Conservation (phyloP, 2,888 invertebrate species). For the Acleris holmiana region DNA sequence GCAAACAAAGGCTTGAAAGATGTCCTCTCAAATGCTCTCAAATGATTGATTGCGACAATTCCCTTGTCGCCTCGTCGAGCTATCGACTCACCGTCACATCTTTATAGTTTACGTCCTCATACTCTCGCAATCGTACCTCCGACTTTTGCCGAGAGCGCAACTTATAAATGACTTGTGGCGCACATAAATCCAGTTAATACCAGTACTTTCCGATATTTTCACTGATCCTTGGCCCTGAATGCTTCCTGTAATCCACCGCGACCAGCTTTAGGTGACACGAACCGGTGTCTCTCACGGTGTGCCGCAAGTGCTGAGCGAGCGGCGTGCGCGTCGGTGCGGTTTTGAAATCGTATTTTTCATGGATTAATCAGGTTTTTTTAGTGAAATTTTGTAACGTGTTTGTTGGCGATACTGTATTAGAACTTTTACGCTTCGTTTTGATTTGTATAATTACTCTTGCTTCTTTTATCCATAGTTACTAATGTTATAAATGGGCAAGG, state of each 20-base stretch:
- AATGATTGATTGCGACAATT: no score
- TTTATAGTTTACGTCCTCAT: neutral
- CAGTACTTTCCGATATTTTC: conserved; percentile 31
- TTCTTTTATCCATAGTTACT: no score
- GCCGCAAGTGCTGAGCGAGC: conserved; percentile 8
- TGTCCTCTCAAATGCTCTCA: no score
- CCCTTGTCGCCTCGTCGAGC: no score
- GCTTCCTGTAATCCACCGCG: conserved; percentile 38
- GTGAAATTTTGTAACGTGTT: no score
- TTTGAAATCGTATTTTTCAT: neutral
- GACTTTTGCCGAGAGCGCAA: neutral
- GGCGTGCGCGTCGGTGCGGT: neutral
- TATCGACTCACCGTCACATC: no score
- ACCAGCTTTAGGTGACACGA: conserved; percentile 37
- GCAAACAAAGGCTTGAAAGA: no score
- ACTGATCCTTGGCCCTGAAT: conserved; percentile 35
- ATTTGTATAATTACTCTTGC: no score
- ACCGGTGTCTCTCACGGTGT: conserved; percentile 34
- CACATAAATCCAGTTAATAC: conserved; percentile 18
- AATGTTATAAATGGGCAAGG: no score
- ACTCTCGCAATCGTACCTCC: neutral
- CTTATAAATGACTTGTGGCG: neutral
- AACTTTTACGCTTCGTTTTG: no score
- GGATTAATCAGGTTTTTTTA: no score
- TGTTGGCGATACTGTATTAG: no score